These are phyloP conservation scores for Sepiola atlantica DNA, from an alignment of 2,888 invertebrate genomes.

Conservation along the genomic window DNA sequence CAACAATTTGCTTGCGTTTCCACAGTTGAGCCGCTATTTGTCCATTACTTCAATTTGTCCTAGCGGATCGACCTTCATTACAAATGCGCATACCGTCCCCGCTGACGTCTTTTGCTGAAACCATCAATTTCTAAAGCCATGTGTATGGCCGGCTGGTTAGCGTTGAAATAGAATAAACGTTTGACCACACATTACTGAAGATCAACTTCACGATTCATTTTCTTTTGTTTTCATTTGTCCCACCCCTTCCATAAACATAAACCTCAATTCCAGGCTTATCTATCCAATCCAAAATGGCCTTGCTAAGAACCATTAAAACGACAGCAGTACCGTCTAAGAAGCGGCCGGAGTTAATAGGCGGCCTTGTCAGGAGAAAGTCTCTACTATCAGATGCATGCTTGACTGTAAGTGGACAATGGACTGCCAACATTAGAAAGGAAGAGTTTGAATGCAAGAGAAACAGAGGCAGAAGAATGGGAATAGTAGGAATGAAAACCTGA, in stretches of 20 bases:
- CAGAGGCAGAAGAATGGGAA: background rate
- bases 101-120: background rate
- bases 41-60: background rate
- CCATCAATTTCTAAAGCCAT: background rate
- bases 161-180: background rate
- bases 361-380: background rate
- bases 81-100: background rate
- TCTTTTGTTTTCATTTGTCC: background rate
- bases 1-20: background rate
- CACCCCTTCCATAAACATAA: no score
- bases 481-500: no score
- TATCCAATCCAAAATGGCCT: background rate
- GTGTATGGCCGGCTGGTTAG: background rate
- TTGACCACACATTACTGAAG: background rate
- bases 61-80: background rate
- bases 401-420: background rate
- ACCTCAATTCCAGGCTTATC: background rate
- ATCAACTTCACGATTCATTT: conserved; percentile 11
- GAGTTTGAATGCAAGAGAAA: background rate
- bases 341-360: background rate
- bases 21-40: background rate
- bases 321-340: background rate
- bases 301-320: conserved; percentile 2
- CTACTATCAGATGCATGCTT: background rate
- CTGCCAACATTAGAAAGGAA: background rate